Percentiles rank a stretch among this genome's conserved stretches.
Conservation (phyloP, 2,113 vertebrate genomes). For the Gymnogyps californianus region DNA sequence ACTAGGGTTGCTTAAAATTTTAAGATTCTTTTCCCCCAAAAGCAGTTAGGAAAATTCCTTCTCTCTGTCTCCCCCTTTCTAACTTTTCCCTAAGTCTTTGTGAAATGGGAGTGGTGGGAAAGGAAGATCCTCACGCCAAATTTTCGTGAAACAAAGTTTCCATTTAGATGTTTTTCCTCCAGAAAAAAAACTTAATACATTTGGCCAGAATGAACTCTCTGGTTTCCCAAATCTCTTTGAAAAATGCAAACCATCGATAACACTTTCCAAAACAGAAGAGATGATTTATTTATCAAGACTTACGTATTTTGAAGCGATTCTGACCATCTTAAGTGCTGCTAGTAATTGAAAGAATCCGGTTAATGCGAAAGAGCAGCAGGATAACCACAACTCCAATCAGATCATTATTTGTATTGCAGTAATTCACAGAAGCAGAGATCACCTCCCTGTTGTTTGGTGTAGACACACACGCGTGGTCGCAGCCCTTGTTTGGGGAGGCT, state of each 20-base stretch:
- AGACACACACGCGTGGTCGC: fast-evolving
- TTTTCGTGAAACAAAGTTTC: background rate
- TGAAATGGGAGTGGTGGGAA: background rate
- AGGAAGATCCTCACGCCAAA: fast-evolving
- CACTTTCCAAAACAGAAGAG: background rate
- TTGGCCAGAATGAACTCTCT: background rate
- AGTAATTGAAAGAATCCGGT: background rate
- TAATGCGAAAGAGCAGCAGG: background rate
- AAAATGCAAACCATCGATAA: background rate
- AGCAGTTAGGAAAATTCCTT: background rate
- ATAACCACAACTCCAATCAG: background rate
- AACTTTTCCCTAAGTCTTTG: background rate
- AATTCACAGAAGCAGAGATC: background rate
- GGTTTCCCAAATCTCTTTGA: background rate
- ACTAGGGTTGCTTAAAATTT: background rate
- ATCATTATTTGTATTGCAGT: background rate
- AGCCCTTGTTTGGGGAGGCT: background rate
- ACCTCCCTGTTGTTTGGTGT: background rate
- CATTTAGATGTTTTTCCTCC: background rate
- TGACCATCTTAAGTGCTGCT: background rate
- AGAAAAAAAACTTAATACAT: fast-evolving
- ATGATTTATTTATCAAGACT: background rate
- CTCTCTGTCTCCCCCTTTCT: background rate
- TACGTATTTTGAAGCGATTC: background rate
- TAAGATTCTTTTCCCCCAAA: background rate